A percentile compares a stretch with the other conserved stretches of the same genome.
Evolutionary conservation across 2,888 invertebrate species (phyloP).

Genomic region (Deroplatys truncata): DNA sequence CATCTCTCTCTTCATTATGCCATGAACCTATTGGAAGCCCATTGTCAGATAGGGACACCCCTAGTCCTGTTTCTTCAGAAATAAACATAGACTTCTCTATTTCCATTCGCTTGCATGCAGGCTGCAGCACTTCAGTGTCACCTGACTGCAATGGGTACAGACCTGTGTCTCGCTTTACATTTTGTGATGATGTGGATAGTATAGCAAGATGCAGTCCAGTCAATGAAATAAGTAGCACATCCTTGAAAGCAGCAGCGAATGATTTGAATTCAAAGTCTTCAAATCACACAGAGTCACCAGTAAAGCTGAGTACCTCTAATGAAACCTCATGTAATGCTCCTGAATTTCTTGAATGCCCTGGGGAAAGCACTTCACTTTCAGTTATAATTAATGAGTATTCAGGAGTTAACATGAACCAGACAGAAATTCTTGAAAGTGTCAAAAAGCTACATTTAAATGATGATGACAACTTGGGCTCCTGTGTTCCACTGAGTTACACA

Average conservation of each 20-base stretch:
- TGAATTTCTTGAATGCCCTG: not conserved
- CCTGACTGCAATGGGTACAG: constrained; percentile 13
- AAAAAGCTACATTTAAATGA: not conserved
- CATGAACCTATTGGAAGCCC: not conserved
- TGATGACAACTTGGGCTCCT: not conserved
- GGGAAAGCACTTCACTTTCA: not conserved
- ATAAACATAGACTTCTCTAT: constrained; percentile 16
- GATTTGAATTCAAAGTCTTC: too few relatives aligned
- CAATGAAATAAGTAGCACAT: not conserved
- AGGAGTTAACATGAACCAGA: not conserved
- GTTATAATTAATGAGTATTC: not conserved
- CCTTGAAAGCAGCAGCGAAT: too few relatives aligned
- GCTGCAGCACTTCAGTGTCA: not conserved
- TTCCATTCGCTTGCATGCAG: not conserved
- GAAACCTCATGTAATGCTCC: not conserved
- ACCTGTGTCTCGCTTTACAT: constrained; percentile 26
- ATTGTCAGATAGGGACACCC: not conserved
- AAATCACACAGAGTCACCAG: not conserved
- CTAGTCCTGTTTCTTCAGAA: constrained; percentile 26
- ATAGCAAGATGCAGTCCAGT: not conserved
- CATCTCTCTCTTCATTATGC: not conserved
- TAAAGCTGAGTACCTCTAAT: not conserved
- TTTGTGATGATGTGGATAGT: constrained; percentile 2
- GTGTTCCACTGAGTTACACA: not conserved
- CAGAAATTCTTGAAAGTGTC: not conserved